Base-by-base conservation (phyloP, 2,888 invertebrate genomes). In the Campoplex nolae region DNA sequence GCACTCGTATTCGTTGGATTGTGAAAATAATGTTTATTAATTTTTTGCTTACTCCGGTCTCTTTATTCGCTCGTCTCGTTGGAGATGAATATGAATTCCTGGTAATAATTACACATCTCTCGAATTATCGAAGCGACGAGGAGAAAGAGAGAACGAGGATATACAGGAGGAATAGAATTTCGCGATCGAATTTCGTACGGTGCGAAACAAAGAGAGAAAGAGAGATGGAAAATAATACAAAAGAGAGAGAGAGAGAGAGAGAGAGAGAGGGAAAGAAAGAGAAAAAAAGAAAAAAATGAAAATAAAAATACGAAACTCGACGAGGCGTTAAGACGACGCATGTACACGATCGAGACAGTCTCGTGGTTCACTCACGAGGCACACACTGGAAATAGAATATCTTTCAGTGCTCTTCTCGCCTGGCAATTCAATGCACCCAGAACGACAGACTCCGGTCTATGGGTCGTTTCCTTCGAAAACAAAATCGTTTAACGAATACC, bases 321-420 rank as follows among this genome's bases (percentile, higher is more conserved):
- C 83, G 83, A 86, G 86, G 83, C 86, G 86, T 86, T 80, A 76
- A 83, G 79, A 80, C 83, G 79, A 79, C 86, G 78, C 75, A 54
- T 68, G 70, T 83, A 68, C 76, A 67, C 80, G 83, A 83, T 86
- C 83, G 83, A 85, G 86, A 80, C 86, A 83, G 83, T 86, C 83
- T 83, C 86, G 51, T 51, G 80, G 85, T 85, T 83, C 85, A 68
- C 80, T 86, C 83, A 76, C 76, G 76, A 77, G 79, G 76, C 83
- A 73, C 83, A 83, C 54, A 86, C 86, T 86, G 83, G 83, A 86
- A 86, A 86, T 86, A 86, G 86, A 86, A 86, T 86, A 86, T 86
- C 86, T 83, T 80, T 77, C 73, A 51, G 73, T 77, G 83, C 70
- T 51, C 67, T 58, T 58, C 68, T 79, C 68, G 68, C 81, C 67